These are phyloP conservation scores for Harpegnathos saltator DNA, from an alignment of 1,140 invertebrate species.

Conservation along the genomic window DNA sequence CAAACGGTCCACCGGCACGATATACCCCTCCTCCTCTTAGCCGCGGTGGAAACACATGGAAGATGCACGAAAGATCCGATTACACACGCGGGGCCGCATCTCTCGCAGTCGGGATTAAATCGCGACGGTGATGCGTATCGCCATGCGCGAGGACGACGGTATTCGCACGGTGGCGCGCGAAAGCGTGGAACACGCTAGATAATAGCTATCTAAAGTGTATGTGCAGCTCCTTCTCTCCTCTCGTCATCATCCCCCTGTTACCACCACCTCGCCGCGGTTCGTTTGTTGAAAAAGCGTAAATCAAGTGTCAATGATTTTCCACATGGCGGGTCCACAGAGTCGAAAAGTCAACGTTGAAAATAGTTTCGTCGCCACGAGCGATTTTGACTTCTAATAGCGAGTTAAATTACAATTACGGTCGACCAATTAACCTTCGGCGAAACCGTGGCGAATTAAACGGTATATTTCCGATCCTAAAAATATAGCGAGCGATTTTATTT, in stretches of 20 bases:
- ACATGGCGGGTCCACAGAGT: no score
- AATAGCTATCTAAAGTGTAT: no score
- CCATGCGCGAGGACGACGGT: background rate
- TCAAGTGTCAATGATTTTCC: no score
- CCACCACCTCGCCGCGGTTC: no score
- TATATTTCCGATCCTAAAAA: background rate
- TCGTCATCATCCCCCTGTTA: no score
- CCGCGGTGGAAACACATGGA: conserved; percentile 38
- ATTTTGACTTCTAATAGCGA: no score
- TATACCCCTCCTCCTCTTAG: conserved; percentile 19
- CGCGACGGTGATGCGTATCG: conserved; percentile 1
- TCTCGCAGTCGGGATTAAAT: conserved; percentile 22
- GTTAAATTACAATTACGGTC: background rate
- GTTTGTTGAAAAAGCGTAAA: no score
- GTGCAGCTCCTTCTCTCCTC: no score
- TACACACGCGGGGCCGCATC: conserved; percentile 20
- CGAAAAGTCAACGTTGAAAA: no score
- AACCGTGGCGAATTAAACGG: background rate
- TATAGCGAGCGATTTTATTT: background rate
- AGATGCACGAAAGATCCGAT: conserved; percentile 53
- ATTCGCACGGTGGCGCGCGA: no score
- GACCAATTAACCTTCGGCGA: background rate
- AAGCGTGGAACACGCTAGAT: no score
- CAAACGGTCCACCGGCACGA: conserved; percentile 55
- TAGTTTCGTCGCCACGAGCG: no score